Evolutionary conservation across 1,140 invertebrate genomes (phyloP), one percentile per base, ranked within the genome.

Genomic region (Meloidogyne exigua): DNA sequence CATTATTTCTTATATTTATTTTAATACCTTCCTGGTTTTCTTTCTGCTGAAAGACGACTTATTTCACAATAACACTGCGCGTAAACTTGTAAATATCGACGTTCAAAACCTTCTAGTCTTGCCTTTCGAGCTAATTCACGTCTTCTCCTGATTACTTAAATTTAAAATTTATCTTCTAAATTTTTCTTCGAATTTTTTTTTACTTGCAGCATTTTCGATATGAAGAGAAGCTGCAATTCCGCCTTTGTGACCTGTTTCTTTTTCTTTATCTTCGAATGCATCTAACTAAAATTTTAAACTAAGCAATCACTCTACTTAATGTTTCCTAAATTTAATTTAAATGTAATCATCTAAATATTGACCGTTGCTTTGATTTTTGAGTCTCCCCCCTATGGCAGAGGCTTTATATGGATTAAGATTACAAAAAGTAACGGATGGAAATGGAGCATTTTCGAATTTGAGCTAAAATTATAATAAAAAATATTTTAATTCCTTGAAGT

Each of bases 381-480:
- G 76, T 87, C 87, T 2, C 77, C 57, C 26, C n/a, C 83, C 73
- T 49, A 87, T 82, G 12, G 80, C 81, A 64, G 81, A 82, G 25
- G 77, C 81, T 82, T 87, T 87, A 44, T 87, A 87, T 10, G 85
- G 85, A 76, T 87, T 87, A 63, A 87, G 76, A 82, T 87, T 87
- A 70, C 85, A 87, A 77, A 87, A 65, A 10, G 86, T 87, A 18
- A 87, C 85, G n/a, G 79, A 82, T 10, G 85, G 85, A 69, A 87
- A 87, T 39, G 85, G 85, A 21, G 85, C 86, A 68, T 87, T 87
- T 84, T 87, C 84, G 72, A 87, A 87, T 87, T 87, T 87, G 64
- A 87, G 78, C 85, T 86, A 63, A 79, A 86, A 77, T 21, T 71
- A 21, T 23, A 25, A 15, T 28, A 32, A 32, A 32, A 32, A 32